These are phyloP conservation scores for Strigamia crassipes DNA, from an alignment of 2,888 invertebrate species.

Conservation along the genomic window DNA sequence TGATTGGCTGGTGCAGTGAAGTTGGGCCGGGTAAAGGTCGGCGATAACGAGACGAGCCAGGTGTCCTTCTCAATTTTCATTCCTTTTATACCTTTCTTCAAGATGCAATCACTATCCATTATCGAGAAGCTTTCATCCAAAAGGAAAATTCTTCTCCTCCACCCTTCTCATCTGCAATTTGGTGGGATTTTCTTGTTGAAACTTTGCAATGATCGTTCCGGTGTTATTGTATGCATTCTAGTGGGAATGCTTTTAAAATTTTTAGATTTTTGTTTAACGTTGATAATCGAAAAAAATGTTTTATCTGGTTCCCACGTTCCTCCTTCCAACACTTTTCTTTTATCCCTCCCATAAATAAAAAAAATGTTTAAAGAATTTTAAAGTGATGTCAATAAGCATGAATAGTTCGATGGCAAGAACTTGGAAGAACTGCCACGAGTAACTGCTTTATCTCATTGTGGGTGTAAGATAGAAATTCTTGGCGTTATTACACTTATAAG, in stretches of 20 bases:
- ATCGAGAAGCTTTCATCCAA: slow-evolving; percentile 31
- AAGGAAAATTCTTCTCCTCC: slow-evolving; percentile 23
- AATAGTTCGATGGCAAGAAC: neutral
- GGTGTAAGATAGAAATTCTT: neutral
- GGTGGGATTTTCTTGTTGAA: slow-evolving; percentile 31
- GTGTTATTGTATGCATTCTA: neutral
- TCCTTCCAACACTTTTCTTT: neutral
- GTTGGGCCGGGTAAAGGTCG: slow-evolving; percentile 27
- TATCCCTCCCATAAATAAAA: too few relatives aligned
- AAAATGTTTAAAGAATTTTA: neutral
- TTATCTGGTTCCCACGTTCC: neutral
- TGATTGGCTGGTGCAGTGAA: slow-evolving; percentile 8
- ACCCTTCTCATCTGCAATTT: slow-evolving; percentile 12
- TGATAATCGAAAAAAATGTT: neutral
- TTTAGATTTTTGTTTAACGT: slow-evolving; percentile 5
- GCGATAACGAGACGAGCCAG: slow-evolving; percentile 37
- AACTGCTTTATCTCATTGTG: neutral
- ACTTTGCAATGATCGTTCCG: neutral
- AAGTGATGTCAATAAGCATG: neutral
- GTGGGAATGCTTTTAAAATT: slow-evolving; percentile 6
- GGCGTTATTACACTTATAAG: neutral
- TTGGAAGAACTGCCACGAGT: neutral
- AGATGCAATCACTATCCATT: slow-evolving; percentile 37
- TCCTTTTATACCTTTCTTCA: slow-evolving; percentile 30
- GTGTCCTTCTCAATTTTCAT: slow-evolving; percentile 37